Evolutionary conservation across 2,888 invertebrate species (phyloP).

Genomic region (Agrotis ipsilon): DNA sequence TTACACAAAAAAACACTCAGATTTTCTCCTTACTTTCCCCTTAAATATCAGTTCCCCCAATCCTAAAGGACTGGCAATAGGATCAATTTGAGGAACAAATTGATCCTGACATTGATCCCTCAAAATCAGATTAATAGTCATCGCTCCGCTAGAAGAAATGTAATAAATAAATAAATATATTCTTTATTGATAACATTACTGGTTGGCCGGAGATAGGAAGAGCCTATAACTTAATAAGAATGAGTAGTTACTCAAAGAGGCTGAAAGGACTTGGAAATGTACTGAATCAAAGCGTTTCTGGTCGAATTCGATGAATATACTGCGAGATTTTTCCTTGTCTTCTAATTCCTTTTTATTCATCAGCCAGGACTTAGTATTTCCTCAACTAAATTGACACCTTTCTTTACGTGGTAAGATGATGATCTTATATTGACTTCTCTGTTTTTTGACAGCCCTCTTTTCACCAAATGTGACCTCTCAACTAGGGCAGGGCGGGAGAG

Average conservation of each 20-base stretch:
- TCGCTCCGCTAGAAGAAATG: constrained; percentile 27
- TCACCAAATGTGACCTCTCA: no score
- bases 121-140: constrained; percentile 47
- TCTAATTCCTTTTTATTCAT: not conserved
- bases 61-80: constrained; percentile 20
- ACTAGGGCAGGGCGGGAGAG: no score
- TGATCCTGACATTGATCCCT: constrained; percentile 34
- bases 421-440: no score
- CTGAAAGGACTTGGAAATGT: constrained; percentile 26
- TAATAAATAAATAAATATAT: constrained; percentile 44
- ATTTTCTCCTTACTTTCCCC: not conserved
- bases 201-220: constrained; percentile 31
- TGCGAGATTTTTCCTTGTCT: not conserved
- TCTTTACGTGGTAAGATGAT: no score
- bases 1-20: constrained; percentile 20
- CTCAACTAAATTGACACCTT: no score
- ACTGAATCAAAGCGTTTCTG: constrained; percentile 12
- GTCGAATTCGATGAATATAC: no score
- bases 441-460: no score
- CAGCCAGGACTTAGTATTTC: no score
- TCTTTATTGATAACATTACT: constrained; percentile 55
- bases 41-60: constrained; percentile 4
- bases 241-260: constrained; percentile 17
- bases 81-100: constrained; percentile 46
- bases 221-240: constrained; percentile 34